phyloP scores from a whole-genome alignment of 2,888 invertebrate genomes.

The Catocala sponsa region DNA sequence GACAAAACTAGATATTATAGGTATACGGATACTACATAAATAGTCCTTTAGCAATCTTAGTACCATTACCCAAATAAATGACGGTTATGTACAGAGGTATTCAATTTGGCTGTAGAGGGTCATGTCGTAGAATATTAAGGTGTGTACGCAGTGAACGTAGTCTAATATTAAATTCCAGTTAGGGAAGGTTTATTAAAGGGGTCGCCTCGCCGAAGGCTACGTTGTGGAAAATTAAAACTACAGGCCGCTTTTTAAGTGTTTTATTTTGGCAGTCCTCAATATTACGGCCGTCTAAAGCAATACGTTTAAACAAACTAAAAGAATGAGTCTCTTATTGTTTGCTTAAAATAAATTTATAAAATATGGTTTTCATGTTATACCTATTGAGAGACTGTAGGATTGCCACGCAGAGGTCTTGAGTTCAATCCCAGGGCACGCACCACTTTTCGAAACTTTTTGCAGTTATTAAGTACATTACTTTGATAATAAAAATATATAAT shows the following conservation, averaged over 20 bases:
- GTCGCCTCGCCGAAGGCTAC: conserved; percentile 5
- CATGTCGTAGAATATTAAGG: conserved; percentile 19
- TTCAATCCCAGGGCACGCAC: no score
- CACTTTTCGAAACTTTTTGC: no score
- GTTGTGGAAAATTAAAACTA: neutral
- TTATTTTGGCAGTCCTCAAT: neutral
- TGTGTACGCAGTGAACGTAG: conserved; percentile 13
- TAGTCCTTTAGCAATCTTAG: neutral
- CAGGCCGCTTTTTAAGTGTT: neutral
- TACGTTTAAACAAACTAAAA: no score
- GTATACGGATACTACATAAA: no score
- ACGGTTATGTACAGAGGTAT: conserved; percentile 20
- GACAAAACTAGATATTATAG: no score
- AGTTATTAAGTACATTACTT: no score
- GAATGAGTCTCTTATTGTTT: no score
- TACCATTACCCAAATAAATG: conserved; percentile 8
- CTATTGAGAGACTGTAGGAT: no score
- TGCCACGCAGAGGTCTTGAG: no score
- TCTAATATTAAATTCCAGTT: conserved; percentile 35
- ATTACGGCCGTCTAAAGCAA: neutral
- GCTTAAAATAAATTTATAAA: no score
- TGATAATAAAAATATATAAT: no score
- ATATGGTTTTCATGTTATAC: no score
- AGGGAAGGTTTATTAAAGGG: conserved; percentile 19
- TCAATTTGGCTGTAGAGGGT: conserved; percentile 23